Evolutionary conservation across 92 coral and sea anemone genomes (phyloP).

Genomic region (Muricea muricata): DNA sequence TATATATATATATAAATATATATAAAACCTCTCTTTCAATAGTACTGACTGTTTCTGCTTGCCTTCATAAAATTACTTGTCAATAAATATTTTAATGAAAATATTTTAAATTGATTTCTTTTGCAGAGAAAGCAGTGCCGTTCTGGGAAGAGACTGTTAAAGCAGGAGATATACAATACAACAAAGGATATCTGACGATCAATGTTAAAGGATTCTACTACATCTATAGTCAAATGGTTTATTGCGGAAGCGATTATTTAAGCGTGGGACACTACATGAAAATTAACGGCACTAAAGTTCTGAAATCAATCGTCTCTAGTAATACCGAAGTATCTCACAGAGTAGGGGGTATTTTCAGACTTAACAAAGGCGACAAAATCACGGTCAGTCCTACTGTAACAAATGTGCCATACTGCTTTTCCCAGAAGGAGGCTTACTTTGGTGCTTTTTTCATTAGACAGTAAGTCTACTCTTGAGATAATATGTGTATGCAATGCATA

Average conservation of each 20-base stretch:
- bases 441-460: conserved; percentile 76
- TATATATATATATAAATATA: no score
- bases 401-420: conserved; percentile 15
- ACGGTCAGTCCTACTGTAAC: conserved; percentile 47
- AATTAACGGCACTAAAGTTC: conserved; percentile 60
- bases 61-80: no score
- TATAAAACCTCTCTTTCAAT: no score
- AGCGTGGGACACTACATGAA: conserved; percentile 60
- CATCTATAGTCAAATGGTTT: conserved; percentile 87
- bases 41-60: no score
- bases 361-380: conserved; percentile 67
- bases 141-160: conserved; percentile 68
- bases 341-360: conserved; percentile 81
- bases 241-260: conserved; percentile 35
- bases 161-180: conserved; percentile 79
- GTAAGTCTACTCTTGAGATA: neutral
- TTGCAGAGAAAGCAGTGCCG: conserved; percentile 22
- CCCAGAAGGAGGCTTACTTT: conserved; percentile 57
- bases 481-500: neutral
- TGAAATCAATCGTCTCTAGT: conserved; percentile 47
- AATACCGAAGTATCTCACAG: conserved; percentile 68
- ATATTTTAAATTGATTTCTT: neutral
- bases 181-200: conserved; percentile 62
- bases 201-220: conserved; percentile 72
- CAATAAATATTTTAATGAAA: no score